Base-by-base conservation (phyloP, 2,113 vertebrate genomes). In the Paramormyrops kingsleyae region DNA sequence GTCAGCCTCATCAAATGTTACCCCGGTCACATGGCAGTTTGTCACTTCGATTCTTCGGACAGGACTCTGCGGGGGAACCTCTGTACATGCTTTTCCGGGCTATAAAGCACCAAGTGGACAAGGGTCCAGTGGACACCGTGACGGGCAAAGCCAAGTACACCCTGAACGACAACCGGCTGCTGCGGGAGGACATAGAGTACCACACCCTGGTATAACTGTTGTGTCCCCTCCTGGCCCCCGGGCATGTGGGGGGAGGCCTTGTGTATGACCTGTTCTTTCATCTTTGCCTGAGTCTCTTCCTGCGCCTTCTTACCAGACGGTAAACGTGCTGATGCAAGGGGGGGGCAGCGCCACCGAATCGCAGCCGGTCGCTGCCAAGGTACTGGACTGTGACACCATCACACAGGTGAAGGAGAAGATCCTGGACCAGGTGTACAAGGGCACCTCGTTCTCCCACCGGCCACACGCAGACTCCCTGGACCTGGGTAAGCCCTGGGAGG, bases 101-200 rank as follows among this genome's bases (percentile, higher is more conserved):
- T 85, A 99, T 99, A 93, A 99, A 99, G 92, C 98, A 99, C 93
- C 98, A 99, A 90, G 98, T 99, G 50, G 98, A 99, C 93, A 99
- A 99, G 95, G 98, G 98, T 0, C 98, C 98, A 0, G 98, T 99
- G 44, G 98, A 99, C 74, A 97, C 97, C n/a, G 98, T 99, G 90
- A 98, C 98, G 0, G 97, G 98, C 39, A 99, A 99, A 93, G 98
- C 98, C 92, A 99, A 99, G 90, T 98, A 99, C 84, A 99, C 98
- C 7, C 96, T 99, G 49, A 99, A 99, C 9, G 98, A 99, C 94
- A 99, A 98, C 95, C 97, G 98, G 4, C 94, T 99, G 87, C 96
- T 99, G 93, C 93, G 98, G 89, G 98, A 99, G 91, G 98, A 99
- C 24, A 95, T 99, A 91, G 98, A 99, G 90, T 99, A 99, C 92